Conservation (phyloP, 2,888 invertebrate genomes). For the Plemyria rubiginata region DNA sequence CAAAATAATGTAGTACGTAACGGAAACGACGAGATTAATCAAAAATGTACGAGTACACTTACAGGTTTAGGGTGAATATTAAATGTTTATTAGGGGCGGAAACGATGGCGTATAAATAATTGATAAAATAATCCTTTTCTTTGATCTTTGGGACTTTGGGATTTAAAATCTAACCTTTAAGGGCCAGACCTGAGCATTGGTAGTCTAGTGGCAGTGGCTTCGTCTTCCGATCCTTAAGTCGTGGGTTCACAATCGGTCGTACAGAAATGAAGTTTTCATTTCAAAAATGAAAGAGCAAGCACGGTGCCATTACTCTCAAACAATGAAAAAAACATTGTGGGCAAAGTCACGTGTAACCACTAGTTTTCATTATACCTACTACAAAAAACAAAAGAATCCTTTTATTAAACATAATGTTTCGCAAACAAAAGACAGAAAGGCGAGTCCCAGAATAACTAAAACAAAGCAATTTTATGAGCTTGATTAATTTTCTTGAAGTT, state of each 20-base stretch:
- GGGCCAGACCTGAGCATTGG: too few species aligned
- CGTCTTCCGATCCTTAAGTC: too few species aligned
- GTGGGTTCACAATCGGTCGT: too few species aligned
- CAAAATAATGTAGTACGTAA: not conserved
- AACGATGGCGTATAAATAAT: constrained; percentile 3
- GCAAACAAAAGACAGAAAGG: not conserved
- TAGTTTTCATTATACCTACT: not conserved
- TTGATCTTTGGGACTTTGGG: constrained; percentile 4
- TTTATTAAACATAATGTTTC: not conserved
- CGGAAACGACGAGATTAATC: not conserved
- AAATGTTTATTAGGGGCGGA: not conserved
- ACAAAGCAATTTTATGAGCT: constrained; percentile 2
- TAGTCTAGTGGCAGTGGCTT: too few species aligned
- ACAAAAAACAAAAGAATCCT: not conserved
- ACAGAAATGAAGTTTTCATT: too few species aligned
- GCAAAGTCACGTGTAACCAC: too few species aligned
- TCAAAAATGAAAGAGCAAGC: too few species aligned
- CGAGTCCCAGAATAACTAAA: not conserved
- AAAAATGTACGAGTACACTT: not conserved
- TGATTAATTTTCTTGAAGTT: constrained; percentile 4
- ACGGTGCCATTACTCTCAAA: too few species aligned
- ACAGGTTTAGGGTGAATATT: not conserved
- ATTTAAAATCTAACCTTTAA: not conserved
- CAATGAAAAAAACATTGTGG: too few species aligned
- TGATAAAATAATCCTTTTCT: not conserved